These are phyloP conservation scores for Lycodopsis pacificus DNA, from an alignment of 2,797 vertebrate species.

Conservation along the genomic window DNA sequence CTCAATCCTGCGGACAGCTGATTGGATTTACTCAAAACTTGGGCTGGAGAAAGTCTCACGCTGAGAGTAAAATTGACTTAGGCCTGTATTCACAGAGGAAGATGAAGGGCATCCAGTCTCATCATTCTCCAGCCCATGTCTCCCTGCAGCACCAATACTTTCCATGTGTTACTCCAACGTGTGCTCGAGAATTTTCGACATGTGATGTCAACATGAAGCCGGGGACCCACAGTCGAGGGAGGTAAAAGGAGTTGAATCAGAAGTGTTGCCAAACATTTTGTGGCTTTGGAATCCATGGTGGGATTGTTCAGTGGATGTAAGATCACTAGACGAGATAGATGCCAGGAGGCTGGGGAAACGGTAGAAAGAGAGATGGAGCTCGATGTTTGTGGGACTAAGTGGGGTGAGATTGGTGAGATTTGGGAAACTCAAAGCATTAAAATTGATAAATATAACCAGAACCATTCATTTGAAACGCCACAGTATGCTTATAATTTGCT, in stretches of 20 bases:
- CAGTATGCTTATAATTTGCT: not conserved
- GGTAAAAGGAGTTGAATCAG: constrained; percentile 54
- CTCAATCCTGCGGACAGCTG: constrained; percentile 82
- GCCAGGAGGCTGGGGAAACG: constrained; percentile 39
- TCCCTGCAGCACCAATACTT: constrained; percentile 72
- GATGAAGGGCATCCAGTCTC: constrained; percentile 83
- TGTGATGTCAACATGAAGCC: constrained; percentile 73
- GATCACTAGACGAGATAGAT: constrained; percentile 40
- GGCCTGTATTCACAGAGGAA: constrained; percentile 77
- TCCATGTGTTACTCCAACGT: constrained; percentile 70
- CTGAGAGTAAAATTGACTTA: constrained; percentile 86
- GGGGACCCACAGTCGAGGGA: constrained; percentile 63
- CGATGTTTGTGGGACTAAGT: constrained; percentile 31
- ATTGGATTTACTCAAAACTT: constrained; percentile 85
- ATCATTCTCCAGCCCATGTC: constrained; percentile 78
- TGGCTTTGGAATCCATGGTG: constrained; percentile 62
- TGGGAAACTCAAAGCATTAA: constrained; percentile 5
- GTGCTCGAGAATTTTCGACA: constrained; percentile 66
- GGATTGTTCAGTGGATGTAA: constrained; percentile 58
- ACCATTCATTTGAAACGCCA: not conserved
- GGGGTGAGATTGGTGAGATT: constrained; percentile 23
- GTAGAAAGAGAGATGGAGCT: constrained; percentile 45
- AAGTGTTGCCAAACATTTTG: constrained; percentile 64
- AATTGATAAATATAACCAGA: not conserved
- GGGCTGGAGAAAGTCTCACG: constrained; percentile 80